Conservation (phyloP, 2,888 invertebrate genomes). For the Branchellion lobata region DNA sequence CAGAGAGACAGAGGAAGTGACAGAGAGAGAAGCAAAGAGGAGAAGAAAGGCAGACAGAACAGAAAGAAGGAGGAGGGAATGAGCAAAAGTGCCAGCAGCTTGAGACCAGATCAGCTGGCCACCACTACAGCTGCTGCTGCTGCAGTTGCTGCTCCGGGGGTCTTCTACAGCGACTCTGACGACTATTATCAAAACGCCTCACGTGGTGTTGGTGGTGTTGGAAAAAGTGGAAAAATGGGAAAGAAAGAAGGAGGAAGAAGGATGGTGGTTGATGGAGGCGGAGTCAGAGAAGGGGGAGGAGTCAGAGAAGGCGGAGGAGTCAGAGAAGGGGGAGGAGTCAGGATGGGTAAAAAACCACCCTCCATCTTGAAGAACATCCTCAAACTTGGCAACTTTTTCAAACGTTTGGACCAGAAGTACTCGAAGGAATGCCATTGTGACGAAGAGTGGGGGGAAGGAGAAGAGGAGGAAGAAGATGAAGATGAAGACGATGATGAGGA, state of each 20-base stretch:
- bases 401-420: constrained; percentile 1
- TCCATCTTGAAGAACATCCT: constrained; percentile 22
- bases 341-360: not conserved
- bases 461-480: not conserved
- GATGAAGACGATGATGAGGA: not conserved
- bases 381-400: constrained; percentile 39
- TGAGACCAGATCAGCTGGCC: not conserved
- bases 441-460: not conserved
- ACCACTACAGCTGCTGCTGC: too few species aligned
- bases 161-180: not conserved
- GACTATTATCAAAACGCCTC: constrained; percentile 16
- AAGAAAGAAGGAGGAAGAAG: not conserved
- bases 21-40: not conserved
- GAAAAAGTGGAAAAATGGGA: not conserved
- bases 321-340: not conserved
- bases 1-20: not conserved
- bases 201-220: not conserved
- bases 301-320: not conserved
- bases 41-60: not conserved
- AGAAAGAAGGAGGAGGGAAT: not conserved
- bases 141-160: not conserved
- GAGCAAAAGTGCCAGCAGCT: not conserved
- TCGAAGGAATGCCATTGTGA: not conserved
- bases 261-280: not conserved
- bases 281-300: not conserved